Evolutionary conservation across 2,888 invertebrate genomes (phyloP), one percentile per base, ranked within the genome.

Genomic region (Perizoma affinitatum): DNA sequence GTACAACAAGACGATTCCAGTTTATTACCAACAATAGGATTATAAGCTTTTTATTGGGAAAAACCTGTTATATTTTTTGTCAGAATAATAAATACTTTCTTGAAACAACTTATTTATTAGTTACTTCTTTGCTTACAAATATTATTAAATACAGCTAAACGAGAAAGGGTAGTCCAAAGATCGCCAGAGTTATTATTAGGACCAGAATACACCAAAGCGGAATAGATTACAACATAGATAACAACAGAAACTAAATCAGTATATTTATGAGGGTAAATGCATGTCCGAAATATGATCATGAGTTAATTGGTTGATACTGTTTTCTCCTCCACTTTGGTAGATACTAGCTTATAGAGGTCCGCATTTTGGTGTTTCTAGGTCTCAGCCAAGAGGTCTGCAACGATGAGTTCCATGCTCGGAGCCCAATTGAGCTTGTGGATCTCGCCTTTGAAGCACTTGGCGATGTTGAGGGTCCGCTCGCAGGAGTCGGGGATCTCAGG

Each of bases 381-480:
- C 70, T 84, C 83, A 50, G 84, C 76, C 11, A 86, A 52, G 0
- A 86, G 58, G 40, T 86, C 86, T 6, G 73, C 86, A 0, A 82
- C 51, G 0, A 81, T 54, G 0, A 86, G 61, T 0, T 86, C 84
- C 71, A 80, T 66, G 56, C 64, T 65, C 0, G 87, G 87, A 3
- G 84, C 82, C 85, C 86, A 85, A 63, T 84, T 73, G 6, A 84
- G 74, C 60, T 86, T 81, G 63, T 86, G 84, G 36, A 86, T 79
- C 65, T 81, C 82, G 0, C 57, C 66, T 60, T 85, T 84, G 76
- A 87, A 87, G 70, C 87, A 87, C 51, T 72, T 80, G 54, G 78
- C 77, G 8, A 84, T 64, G 45, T 72, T 70, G 7, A 87, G 67
- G 0, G 78, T 69, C 52, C 67, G 68, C 55, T 73, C 10, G 67